These are phyloP conservation scores for Sthenelais limicola DNA, from an alignment of 2,888 invertebrate genomes.

Conservation along the genomic window DNA sequence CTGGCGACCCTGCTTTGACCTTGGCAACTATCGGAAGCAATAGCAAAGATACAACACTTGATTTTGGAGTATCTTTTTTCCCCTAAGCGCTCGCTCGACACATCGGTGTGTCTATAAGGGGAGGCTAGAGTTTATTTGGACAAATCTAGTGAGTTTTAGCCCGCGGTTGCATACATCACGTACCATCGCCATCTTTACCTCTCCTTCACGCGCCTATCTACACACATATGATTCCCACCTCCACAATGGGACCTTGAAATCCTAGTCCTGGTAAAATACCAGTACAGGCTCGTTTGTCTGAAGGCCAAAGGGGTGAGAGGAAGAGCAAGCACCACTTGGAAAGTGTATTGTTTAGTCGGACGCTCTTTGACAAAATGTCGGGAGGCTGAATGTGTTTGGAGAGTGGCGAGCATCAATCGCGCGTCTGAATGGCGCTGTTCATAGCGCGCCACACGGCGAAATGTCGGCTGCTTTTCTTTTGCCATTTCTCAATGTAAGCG, in stretches of 20 bases:
- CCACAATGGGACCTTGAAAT: slow-evolving; percentile 34
- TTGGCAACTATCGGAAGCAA: no score
- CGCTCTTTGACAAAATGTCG: slow-evolving; percentile 22
- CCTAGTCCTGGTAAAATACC: slow-evolving; percentile 35
- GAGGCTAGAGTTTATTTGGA: slow-evolving; percentile 26
- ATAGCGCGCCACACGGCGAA: background rate
- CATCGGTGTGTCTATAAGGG: slow-evolving; percentile 22
- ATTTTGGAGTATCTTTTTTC: slow-evolving; percentile 29
- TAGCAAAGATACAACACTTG: slow-evolving; percentile 10
- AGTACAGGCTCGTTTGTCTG: background rate
- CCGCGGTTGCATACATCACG: background rate
- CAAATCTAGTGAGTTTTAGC: background rate
- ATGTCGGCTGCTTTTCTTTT: no score
- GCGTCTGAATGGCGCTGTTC: slow-evolving; percentile 10
- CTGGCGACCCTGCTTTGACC: no score
- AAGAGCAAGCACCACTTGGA: slow-evolving; percentile 25
- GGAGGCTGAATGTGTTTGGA: slow-evolving; percentile 18
- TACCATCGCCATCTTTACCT: background rate
- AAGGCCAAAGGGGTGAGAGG: background rate
- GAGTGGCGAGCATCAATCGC: slow-evolving; percentile 16
- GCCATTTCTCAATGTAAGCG: no score
- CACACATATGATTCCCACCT: slow-evolving; percentile 22
- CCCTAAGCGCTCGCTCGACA: background rate
- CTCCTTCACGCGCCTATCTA: background rate
- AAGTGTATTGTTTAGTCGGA: no score